Evolutionary conservation across 1,140 invertebrate genomes (phyloP), one percentile per base, ranked within the genome.

Genomic region (Penaeus indicus): DNA sequence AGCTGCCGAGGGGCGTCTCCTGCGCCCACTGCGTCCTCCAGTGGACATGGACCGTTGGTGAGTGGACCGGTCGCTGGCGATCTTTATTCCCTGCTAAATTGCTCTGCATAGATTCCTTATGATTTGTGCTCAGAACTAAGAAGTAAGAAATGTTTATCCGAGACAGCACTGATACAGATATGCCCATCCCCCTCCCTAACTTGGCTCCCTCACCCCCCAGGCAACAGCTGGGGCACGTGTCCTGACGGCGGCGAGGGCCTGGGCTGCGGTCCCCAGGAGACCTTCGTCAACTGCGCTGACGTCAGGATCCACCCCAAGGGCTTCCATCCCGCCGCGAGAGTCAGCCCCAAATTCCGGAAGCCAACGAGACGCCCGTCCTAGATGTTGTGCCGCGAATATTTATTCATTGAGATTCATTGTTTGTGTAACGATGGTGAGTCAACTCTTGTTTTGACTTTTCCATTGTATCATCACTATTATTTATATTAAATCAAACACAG

Each of bases 1-100:
- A 94, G 10, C 92, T 98, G 72, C 97, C 97, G 1, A 93, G 95
- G 0, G 97, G 95, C 89, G 91, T 93, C 1, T 93, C 91, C 3
- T 96, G 95, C 91, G 75, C 94, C 3, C 94, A 95, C 67, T 96
- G 95, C 91, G 94, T 96, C 0, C 91, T 96, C 8, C 94, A 95
- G 85, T 96, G 95, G 95, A 94, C 94, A 87, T 96, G 69, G 69
- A 32, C 32, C n/a, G 69, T 72, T 8, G 69, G 69, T 72, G 22
- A 22, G 69, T 72, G 32, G 32, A 32, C 2, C 38, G 4, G 38
- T 42, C 38, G 38, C 38, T 42, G n/a, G 32, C 67, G 32, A 27
- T 21, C 11, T 69, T 27, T 69, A 21, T 25, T 69, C 16, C 22
- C 67, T 69, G 67, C 32, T 32, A 32, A 32, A 0, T 32, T 32